Percentiles rank a stretch among this genome's conserved stretches.
Conservation (phyloP, 2,888 invertebrate genomes). For the Aelia acuminata region DNA sequence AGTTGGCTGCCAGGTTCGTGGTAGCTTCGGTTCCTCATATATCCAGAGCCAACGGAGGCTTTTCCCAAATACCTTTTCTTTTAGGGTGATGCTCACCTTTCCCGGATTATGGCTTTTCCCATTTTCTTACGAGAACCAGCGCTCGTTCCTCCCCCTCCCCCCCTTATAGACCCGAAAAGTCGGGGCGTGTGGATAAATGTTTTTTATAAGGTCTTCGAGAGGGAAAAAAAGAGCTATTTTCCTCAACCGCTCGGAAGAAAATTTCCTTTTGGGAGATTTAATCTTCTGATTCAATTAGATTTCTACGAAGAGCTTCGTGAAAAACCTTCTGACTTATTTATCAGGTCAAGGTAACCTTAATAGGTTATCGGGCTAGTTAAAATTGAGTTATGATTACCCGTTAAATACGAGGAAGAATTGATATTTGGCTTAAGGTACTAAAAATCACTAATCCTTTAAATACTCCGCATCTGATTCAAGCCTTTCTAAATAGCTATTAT, state of each 20-base stretch:
- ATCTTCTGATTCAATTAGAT: neutral
- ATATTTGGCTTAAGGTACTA: no score
- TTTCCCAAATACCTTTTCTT: constrained; percentile 33
- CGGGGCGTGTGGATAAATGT: constrained; percentile 4
- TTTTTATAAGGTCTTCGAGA: constrained; percentile 6
- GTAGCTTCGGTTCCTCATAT: neutral
- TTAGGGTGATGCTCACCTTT: neutral
- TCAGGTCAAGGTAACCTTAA: neutral
- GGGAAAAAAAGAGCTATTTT: constrained; percentile 18
- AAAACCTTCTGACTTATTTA: neutral
- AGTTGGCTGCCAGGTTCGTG: neutral
- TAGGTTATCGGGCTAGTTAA: neutral
- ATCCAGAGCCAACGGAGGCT: neutral
- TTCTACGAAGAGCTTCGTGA: neutral
- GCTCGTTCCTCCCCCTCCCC: neutral
- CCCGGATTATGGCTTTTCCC: constrained; percentile 42
- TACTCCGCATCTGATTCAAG: no score
- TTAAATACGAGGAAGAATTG: neutral
- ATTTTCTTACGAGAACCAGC: constrained; percentile 43
- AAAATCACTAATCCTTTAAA: no score
- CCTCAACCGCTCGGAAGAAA: neutral
- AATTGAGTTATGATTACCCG: neutral
- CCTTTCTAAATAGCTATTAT: no score
- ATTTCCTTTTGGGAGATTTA: constrained; percentile 6
- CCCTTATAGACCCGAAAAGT: neutral